These are phyloP conservation scores for Phengaris arion DNA, from an alignment of 2,888 invertebrate genomes.

Conservation along the genomic window DNA sequence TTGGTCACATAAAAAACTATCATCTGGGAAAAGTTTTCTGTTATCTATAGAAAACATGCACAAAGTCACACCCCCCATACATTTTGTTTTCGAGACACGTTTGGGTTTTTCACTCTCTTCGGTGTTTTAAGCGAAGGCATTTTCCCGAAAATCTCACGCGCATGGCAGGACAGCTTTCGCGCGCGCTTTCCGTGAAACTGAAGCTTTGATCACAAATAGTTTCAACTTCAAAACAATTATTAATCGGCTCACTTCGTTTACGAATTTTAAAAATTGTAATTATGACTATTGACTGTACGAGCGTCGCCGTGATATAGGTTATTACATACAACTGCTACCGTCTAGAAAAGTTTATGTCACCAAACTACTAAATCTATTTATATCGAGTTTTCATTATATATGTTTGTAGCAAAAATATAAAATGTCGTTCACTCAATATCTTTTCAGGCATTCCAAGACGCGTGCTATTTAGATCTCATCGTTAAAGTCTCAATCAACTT, in stretches of 20 bases:
- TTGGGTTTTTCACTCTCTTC: slow-evolving; percentile 39
- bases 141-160: slow-evolving; percentile 43
- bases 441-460: background rate
- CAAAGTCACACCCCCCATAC: slow-evolving; percentile 4
- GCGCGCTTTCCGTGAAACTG: slow-evolving; percentile 56
- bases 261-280: background rate
- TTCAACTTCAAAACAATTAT: slow-evolving; percentile 40
- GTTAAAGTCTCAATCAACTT: background rate
- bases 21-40: background rate
- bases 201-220: slow-evolving; percentile 42
- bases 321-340: background rate
- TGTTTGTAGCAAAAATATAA: slow-evolving; percentile 18
- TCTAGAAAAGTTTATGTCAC: slow-evolving; percentile 22
- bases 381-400: slow-evolving; percentile 17
- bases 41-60: background rate
- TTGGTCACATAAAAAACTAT: background rate
- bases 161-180: slow-evolving; percentile 50
- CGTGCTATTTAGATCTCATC: background rate
- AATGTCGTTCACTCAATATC: background rate
- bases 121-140: slow-evolving; percentile 44
- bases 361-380: slow-evolving; percentile 13
- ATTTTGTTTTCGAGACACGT: slow-evolving; percentile 16
- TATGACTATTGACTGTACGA: background rate
- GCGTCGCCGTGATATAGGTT: background rate
- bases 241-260: background rate